These are phyloP conservation scores for Cephalopholis sonnerati DNA, from an alignment of 2,113 vertebrate genomes.

Conservation along the genomic window DNA sequence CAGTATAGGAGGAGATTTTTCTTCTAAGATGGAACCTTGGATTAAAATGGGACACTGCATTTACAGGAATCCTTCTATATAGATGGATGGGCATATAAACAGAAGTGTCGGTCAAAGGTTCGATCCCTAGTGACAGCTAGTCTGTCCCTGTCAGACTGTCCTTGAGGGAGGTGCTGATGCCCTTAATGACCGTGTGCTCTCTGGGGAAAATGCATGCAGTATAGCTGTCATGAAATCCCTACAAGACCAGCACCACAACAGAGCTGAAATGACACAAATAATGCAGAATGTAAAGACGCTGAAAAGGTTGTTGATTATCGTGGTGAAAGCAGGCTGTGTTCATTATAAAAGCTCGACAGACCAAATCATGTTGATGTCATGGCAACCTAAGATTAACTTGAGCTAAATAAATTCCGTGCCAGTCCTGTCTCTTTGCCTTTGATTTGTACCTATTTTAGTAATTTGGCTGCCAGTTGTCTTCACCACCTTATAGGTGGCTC, in stretches of 20 bases:
- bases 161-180: constrained; percentile 67
- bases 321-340: background rate
- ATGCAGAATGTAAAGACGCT: background rate
- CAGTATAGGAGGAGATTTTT: constrained; percentile 15
- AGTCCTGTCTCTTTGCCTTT: constrained; percentile 12
- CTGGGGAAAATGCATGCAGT: constrained; percentile 32
- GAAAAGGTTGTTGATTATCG: constrained; percentile 2
- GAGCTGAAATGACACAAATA: constrained; percentile 2
- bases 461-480: constrained; percentile 8
- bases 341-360: constrained; percentile 5
- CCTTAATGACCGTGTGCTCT: constrained; percentile 60
- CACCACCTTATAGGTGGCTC: background rate
- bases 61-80: constrained; percentile 14
- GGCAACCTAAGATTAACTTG: constrained; percentile 21
- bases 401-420: constrained; percentile 13
- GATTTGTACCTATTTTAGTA: constrained; percentile 11
- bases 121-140: constrained; percentile 59
- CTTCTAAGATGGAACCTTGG: constrained; percentile 1
- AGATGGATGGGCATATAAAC: constrained; percentile 58
- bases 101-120: constrained; percentile 65
- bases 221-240: constrained; percentile 36
- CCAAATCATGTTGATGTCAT: constrained; percentile 23
- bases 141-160: constrained; percentile 69
- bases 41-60: constrained; percentile 6
- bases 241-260: constrained; percentile 8